These are phyloP conservation scores for Macquaria ambigua DNA, from an alignment of 2,113 vertebrate genomes.

Conservation along the genomic window DNA sequence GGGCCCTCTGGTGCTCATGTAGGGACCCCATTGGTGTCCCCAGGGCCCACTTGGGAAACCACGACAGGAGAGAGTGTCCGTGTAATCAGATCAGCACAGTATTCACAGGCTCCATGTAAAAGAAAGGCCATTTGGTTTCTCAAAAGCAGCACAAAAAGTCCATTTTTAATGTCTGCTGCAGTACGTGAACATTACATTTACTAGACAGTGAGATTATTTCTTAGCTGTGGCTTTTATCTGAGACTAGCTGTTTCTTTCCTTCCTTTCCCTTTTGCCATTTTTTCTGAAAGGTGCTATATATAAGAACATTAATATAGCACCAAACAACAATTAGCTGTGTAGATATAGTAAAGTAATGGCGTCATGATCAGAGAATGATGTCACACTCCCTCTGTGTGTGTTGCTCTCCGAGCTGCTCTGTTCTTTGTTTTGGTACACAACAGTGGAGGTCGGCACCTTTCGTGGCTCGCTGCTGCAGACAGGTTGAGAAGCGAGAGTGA, in stretches of 20 bases:
- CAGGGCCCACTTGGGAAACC: slow-evolving; percentile 9
- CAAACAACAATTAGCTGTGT: too few species aligned
- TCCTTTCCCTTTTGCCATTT: neutral
- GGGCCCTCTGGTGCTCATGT: neutral
- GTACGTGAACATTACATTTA: neutral
- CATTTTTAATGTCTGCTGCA: neutral
- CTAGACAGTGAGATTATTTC: neutral
- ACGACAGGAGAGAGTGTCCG: slow-evolving; percentile 5
- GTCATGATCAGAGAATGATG: too few species aligned
- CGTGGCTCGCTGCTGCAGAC: too few species aligned
- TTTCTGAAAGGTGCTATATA: too few species aligned
- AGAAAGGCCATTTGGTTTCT: neutral
- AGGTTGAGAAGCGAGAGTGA: too few species aligned
- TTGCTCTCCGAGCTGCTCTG: too few species aligned
- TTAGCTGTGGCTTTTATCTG: neutral
- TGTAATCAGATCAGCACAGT: slow-evolving; percentile 25
- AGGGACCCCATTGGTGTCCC: slow-evolving; percentile 1
- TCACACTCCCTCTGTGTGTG: too few species aligned
- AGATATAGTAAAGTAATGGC: too few species aligned
- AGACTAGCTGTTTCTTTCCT: neutral
- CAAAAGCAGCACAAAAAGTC: neutral
- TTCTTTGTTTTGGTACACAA: too few species aligned
- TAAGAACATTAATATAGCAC: too few species aligned
- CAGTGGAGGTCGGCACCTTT: too few species aligned
- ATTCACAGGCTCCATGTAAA: slow-evolving; percentile 7